Conservation (phyloP, 2,113 vertebrate genomes). For the Notiomystis cincta region DNA sequence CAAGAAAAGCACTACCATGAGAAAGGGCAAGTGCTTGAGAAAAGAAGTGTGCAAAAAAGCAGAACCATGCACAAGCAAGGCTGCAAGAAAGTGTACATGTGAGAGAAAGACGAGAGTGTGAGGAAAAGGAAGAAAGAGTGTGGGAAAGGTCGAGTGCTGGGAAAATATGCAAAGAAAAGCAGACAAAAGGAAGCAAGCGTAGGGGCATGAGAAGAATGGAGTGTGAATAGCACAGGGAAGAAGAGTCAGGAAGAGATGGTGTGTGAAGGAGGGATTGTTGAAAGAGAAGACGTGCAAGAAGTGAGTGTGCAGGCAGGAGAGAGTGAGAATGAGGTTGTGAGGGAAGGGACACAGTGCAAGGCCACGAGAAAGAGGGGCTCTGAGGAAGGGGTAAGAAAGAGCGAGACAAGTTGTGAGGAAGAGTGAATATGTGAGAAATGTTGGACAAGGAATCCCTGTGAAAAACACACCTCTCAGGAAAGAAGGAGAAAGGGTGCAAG, state of each 20-base stretch:
- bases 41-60: not conserved
- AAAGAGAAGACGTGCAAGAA: not conserved
- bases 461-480: not conserved
- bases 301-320: not conserved
- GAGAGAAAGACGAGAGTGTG: not conserved
- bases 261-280: not conserved
- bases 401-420: not conserved
- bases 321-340: not conserved
- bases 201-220: not conserved
- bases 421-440: not conserved
- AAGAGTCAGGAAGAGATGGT: not conserved
- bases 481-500: not conserved
- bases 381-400: not conserved
- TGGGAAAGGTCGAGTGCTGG: not conserved
- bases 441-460: not conserved
- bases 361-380: not conserved
- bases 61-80: not conserved
- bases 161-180: not conserved
- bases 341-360: not conserved
- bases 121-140: not conserved
- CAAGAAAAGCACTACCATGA: not conserved
- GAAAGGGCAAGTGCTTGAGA: not conserved
- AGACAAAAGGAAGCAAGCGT: not conserved
- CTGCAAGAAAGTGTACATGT: not conserved
- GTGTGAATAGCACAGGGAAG: not conserved